Conservation (phyloP, 2,888 invertebrate genomes). For the Drosophila vallismaia region DNA sequence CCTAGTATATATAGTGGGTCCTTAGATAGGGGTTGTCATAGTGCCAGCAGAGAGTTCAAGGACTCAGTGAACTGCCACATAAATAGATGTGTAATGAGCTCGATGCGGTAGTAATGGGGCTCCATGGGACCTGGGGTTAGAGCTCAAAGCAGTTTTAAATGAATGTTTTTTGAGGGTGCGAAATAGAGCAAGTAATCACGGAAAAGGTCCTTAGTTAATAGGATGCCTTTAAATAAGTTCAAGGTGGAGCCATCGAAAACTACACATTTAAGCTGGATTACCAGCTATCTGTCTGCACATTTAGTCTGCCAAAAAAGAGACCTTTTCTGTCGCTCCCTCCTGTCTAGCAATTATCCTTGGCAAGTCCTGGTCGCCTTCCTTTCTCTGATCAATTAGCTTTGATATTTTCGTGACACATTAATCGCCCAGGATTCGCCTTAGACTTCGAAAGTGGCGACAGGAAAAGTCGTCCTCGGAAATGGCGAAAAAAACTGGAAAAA, state of each 20-base stretch:
- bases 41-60: constrained; percentile 56
- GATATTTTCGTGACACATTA: constrained; percentile 77
- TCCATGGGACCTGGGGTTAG: background rate
- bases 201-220: constrained; percentile 1
- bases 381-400: constrained; percentile 75
- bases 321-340: constrained; percentile 24
- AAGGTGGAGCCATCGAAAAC: no score
- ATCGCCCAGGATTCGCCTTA: constrained; percentile 54
- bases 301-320: constrained; percentile 31
- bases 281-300: constrained; percentile 31
- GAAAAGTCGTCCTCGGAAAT: constrained; percentile 47
- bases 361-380: constrained; percentile 18
- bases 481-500: constrained; percentile 49
- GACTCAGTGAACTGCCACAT: constrained; percentile 53
- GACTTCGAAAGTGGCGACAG: constrained; percentile 46
- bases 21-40: constrained; percentile 39
- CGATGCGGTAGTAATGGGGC: constrained; percentile 1
- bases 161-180: constrained; percentile 15
- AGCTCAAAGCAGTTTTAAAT: constrained; percentile 28
- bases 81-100: constrained; percentile 50
- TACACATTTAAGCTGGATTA: background rate
- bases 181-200: background rate
- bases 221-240: background rate
- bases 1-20: constrained; percentile 4
- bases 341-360: constrained; percentile 44